These are phyloP conservation scores for Philereme vetulata DNA, from an alignment of 2,888 invertebrate species.

Conservation along the genomic window DNA sequence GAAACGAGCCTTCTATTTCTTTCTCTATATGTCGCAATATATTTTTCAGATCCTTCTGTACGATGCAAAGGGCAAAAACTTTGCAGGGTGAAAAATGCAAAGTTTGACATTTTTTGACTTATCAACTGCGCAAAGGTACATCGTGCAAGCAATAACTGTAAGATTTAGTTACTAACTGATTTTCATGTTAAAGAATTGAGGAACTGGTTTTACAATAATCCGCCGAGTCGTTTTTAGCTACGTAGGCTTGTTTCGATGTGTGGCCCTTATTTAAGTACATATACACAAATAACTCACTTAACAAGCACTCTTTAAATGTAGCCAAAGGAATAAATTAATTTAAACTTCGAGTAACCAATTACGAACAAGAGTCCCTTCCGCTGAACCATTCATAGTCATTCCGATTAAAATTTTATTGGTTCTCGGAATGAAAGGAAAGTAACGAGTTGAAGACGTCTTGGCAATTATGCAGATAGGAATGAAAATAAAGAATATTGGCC, in stretches of 20 bases:
- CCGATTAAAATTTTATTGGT: slow-evolving; percentile 36
- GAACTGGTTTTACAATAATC: background rate
- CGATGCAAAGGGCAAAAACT: no score
- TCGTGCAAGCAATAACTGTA: no score
- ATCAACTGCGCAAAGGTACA: no score
- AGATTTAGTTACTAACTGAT: no score
- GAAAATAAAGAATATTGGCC: no score
- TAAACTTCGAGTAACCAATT: slow-evolving; percentile 29
- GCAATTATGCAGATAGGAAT: slow-evolving; percentile 17
- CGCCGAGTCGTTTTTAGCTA: background rate
- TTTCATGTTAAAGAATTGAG: no score
- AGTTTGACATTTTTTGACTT: no score
- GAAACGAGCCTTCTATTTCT: background rate
- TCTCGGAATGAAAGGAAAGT: slow-evolving; percentile 31
- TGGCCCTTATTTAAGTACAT: background rate
- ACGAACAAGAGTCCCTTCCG: slow-evolving; percentile 26
- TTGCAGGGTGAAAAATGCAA: no score
- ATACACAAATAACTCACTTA: background rate
- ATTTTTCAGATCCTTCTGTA: no score
- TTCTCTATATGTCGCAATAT: no score
- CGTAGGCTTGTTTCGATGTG: background rate
- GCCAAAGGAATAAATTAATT: slow-evolving; percentile 18
- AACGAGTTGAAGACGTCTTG: slow-evolving; percentile 22
- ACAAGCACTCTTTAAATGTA: background rate
- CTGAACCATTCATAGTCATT: slow-evolving; percentile 32